A percentile compares a stretch with the other conserved stretches of the same genome.
Conservation (phyloP, 2,113 vertebrate species). For the Mustelus asterias region DNA sequence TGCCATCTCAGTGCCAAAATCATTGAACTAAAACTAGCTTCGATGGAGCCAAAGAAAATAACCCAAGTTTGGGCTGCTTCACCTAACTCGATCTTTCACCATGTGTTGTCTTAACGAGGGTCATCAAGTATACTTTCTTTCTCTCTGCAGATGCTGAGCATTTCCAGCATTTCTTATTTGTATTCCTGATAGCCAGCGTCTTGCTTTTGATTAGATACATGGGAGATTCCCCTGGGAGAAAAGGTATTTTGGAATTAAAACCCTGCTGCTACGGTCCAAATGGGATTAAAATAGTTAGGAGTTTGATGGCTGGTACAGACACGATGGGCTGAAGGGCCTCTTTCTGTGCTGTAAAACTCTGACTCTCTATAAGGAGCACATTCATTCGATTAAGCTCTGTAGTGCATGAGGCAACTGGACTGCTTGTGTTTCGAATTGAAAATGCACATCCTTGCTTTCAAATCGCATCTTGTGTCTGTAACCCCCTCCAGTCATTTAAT, state of each 20-base stretch:
- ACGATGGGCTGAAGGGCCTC: too few relatives aligned
- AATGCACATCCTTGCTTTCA: not conserved
- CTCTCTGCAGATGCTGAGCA: not conserved
- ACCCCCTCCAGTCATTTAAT: not conserved
- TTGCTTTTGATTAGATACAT: not conserved
- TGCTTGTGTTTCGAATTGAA: not conserved
- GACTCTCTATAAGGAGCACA: not conserved
- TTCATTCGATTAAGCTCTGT: not conserved
- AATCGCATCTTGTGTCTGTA: not conserved
- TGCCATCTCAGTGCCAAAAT: not conserved
- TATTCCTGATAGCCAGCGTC: not conserved
- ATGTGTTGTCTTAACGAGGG: not conserved
- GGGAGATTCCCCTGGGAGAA: not conserved
- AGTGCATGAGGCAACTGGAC: not conserved
- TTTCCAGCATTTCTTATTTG: not conserved
- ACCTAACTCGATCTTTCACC: not conserved
- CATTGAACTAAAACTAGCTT: not conserved
- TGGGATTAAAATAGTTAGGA: too few relatives aligned
- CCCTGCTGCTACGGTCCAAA: too few relatives aligned
- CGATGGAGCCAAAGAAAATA: not conserved
- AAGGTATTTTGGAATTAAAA: not conserved
- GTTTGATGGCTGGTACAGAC: too few relatives aligned
- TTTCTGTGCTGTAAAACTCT: too few relatives aligned
- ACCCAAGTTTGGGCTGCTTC: not conserved
- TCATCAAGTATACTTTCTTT: not conserved